phyloP scores from a whole-genome alignment of 2,113 vertebrate species.

The Podarcis muralis region DNA sequence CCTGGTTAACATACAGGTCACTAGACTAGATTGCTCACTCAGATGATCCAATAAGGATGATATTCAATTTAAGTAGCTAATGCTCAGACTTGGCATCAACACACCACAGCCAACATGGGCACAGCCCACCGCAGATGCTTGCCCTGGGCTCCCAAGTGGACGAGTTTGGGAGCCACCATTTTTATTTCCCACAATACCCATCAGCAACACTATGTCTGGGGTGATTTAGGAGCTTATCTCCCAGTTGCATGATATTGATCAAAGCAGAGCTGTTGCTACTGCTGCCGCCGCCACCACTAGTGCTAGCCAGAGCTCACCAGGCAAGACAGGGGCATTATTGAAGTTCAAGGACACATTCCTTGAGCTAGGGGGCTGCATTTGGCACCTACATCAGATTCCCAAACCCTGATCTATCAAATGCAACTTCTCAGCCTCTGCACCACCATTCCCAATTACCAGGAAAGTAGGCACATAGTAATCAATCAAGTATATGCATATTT shows the following conservation, averaged over 20 bases:
- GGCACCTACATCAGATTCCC: background rate
- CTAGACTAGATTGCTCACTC: background rate
- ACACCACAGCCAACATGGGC: too few relatives aligned
- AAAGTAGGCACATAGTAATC: slow-evolving; percentile 46
- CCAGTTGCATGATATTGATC: background rate
- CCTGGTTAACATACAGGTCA: background rate
- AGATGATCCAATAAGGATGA: background rate
- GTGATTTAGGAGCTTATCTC: background rate
- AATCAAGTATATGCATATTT: slow-evolving; percentile 64
- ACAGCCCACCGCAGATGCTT: background rate
- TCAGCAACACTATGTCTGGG: background rate
- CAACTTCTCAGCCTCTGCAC: background rate
- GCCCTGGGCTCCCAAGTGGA: background rate
- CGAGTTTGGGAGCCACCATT: background rate
- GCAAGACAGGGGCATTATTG: too few relatives aligned
- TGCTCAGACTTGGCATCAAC: too few relatives aligned
- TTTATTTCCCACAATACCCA: background rate
- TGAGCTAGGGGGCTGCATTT: too few relatives aligned
- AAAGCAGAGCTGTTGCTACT: background rate
- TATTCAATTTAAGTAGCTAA: background rate
- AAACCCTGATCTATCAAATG: background rate
- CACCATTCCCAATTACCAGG: slow-evolving; percentile 35
- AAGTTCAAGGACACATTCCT: too few relatives aligned
- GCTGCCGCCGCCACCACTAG: background rate
- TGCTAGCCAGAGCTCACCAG: background rate